These are phyloP conservation scores for Agrypnus murinus DNA, from an alignment of 2,888 invertebrate genomes.

Conservation along the genomic window DNA sequence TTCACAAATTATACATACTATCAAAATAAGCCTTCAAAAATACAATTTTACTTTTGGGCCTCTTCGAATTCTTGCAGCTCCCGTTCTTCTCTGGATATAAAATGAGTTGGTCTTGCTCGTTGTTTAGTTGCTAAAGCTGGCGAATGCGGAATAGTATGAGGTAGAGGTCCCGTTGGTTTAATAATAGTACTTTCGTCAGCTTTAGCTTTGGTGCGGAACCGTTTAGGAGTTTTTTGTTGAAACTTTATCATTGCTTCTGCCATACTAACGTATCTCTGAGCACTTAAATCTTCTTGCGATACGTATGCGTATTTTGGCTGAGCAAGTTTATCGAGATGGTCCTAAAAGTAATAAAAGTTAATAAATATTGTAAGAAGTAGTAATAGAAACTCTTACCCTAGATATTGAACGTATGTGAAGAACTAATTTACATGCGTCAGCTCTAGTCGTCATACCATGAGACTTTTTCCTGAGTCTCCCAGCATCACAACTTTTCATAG, in stretches of 20 bases:
- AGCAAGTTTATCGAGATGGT: conserved; percentile 56
- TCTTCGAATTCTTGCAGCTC: conserved; percentile 79
- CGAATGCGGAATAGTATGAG: conserved; percentile 72
- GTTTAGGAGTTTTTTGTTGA: conserved; percentile 73
- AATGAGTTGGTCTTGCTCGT: conserved; percentile 74
- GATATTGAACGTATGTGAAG: not conserved
- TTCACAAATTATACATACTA: conserved; percentile 36
- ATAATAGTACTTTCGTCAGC: conserved; percentile 42
- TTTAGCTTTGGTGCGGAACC: conserved; percentile 70
- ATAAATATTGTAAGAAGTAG: not conserved
- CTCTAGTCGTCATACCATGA: conserved; percentile 2
- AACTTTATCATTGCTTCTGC: conserved; percentile 74
- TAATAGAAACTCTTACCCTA: conserved; percentile 3
- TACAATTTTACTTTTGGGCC: conserved; percentile 74
- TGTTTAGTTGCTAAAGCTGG: conserved; percentile 74
- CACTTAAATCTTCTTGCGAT: conserved; percentile 54
- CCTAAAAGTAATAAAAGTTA: conserved; percentile 44
- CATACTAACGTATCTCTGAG: conserved; percentile 70
- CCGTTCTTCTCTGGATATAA: conserved; percentile 76
- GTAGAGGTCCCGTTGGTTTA: conserved; percentile 27
- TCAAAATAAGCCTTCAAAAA: no score
- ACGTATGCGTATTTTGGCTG: conserved; percentile 56
- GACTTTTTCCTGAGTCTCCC: not conserved
- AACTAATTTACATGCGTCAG: not conserved
- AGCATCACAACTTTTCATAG: not conserved